Percentiles rank a stretch among this genome's conserved stretches.
phyloP scores from a whole-genome alignment of 1,140 invertebrate genomes.

The Coelopa frigida region DNA sequence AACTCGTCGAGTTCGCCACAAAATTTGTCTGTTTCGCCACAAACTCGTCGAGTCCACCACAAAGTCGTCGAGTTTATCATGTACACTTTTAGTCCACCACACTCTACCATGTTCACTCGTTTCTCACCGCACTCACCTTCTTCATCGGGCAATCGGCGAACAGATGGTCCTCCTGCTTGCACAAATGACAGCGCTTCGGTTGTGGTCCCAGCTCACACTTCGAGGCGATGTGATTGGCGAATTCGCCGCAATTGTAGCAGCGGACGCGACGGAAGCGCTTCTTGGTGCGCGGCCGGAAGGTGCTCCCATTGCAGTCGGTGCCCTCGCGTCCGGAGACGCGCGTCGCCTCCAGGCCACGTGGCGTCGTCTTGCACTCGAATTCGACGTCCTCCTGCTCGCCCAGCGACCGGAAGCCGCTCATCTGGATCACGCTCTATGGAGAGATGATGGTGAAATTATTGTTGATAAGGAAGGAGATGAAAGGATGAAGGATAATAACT shows the following conservation, averaged over 20 bases:
- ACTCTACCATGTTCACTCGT: no score
- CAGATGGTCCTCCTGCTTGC: slow-evolving; percentile 76
- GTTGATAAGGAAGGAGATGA: no score
- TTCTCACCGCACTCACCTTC: slow-evolving; percentile 14
- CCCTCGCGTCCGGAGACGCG: slow-evolving; percentile 67
- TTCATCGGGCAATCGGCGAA: slow-evolving; percentile 74
- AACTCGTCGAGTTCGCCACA: no score
- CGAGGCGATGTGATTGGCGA: slow-evolving; percentile 82
- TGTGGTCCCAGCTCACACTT: slow-evolving; percentile 78
- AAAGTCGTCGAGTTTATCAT: no score
- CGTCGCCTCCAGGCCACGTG: slow-evolving; percentile 78
- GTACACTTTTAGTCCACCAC: no score
- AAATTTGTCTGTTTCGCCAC: no score
- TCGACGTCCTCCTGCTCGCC: slow-evolving; percentile 81
- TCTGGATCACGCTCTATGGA: slow-evolving; percentile 76
- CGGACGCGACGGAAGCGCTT: slow-evolving; percentile 80
- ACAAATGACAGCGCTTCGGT: slow-evolving; percentile 82
- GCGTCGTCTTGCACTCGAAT: slow-evolving; percentile 75
- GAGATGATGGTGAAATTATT: no score
- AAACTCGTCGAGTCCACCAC: no score
- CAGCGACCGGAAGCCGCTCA: slow-evolving; percentile 77
- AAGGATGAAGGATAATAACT: no score
- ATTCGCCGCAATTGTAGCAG: slow-evolving; percentile 87
- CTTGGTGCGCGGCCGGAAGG: slow-evolving; percentile 58
- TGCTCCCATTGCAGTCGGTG: slow-evolving; percentile 70